Evolutionary conservation across 2,113 vertebrate genomes (phyloP).

Genomic region (Rhizomys pruinosus): DNA sequence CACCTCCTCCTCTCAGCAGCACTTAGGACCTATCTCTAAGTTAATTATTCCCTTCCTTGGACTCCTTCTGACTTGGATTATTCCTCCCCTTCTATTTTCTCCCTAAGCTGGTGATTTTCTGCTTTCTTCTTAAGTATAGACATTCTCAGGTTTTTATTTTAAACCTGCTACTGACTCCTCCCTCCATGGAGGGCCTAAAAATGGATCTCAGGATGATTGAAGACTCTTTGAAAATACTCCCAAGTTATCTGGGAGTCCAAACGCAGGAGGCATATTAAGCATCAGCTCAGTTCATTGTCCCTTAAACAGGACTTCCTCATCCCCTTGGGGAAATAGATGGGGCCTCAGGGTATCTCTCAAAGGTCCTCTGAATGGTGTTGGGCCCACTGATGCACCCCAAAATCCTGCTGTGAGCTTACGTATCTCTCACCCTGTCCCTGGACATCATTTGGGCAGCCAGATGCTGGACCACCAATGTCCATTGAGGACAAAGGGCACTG

Average conservation of each 20-base stretch:
- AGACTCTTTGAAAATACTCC: not conserved
- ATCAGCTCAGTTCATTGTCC: not conserved
- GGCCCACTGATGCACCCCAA: not conserved
- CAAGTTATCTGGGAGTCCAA: not conserved
- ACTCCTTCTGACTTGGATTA: not conserved
- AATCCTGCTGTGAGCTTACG: not conserved
- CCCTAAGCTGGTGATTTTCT: not conserved
- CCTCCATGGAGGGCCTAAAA: not conserved
- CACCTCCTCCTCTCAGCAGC: not conserved
- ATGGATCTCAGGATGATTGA: not conserved
- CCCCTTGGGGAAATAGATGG: not conserved
- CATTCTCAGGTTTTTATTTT: conserved; percentile 11
- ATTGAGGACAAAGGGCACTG: not conserved
- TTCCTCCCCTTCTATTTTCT: not conserved
- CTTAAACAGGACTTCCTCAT: not conserved
- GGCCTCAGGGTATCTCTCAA: not conserved
- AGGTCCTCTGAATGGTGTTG: not conserved
- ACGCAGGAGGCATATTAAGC: not conserved
- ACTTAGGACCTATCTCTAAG: not conserved
- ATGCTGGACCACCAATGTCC: not conserved
- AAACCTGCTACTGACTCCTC: not conserved
- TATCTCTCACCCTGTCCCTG: not conserved
- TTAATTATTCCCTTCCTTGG: conserved; percentile 31
- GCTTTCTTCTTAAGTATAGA: not conserved
- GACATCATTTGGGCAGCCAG: not conserved